Conservation (phyloP, 2,113 vertebrate species). For the Thunnus maccoyii region DNA sequence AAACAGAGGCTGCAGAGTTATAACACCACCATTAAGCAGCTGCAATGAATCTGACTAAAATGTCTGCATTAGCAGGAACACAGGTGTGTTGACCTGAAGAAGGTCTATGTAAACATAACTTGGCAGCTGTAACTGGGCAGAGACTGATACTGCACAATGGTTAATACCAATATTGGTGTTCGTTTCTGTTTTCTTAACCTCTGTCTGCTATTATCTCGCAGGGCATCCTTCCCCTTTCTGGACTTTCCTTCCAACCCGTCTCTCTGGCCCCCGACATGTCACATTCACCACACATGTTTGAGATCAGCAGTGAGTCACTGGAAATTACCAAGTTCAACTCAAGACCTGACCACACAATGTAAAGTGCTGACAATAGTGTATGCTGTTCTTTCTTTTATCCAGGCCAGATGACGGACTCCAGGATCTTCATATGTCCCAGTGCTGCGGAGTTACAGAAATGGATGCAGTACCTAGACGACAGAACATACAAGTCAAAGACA, state of each 20-base stretch:
- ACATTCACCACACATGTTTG: conserved; percentile 78
- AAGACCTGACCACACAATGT: neutral
- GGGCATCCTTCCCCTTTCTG: conserved; percentile 89
- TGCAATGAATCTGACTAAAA: no score
- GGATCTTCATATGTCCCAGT: conserved; percentile 81
- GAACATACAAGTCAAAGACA: conserved; percentile 74
- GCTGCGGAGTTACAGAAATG: conserved; percentile 79
- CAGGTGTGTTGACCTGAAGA: no score
- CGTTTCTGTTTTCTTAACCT: neutral
- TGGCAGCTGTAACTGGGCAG: neutral
- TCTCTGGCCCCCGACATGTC: conserved; percentile 57
- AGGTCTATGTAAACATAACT: no score
- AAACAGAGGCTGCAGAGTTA: no score
- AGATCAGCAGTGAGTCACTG: conserved; percentile 85
- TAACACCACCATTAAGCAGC: no score
- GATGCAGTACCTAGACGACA: conserved; percentile 81
- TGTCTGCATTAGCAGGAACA: no score
- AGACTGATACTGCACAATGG: neutral
- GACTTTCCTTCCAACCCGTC: conserved; percentile 74
- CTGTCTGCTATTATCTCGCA: conserved; percentile 54
- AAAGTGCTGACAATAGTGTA: neutral
- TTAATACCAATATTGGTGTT: neutral
- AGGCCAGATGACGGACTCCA: conserved; percentile 88
- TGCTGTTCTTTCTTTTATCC: conserved; percentile 16
- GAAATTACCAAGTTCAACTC: conserved; percentile 10